Evolutionary conservation across 2,113 vertebrate genomes (phyloP).

Genomic region (Cavia aperea): DNA sequence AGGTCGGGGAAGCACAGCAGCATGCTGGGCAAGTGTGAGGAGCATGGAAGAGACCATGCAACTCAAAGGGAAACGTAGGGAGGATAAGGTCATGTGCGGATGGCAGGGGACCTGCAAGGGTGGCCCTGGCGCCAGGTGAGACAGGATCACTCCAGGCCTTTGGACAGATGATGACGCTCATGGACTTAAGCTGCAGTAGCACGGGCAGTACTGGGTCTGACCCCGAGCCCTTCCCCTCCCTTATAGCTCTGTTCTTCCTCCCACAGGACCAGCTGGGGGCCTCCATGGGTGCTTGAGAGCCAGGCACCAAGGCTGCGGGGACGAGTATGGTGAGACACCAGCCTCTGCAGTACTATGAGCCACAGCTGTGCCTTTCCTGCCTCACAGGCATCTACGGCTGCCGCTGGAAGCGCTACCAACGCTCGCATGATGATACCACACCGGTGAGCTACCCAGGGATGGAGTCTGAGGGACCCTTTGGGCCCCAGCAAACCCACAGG

Average conservation of each 20-base stretch:
- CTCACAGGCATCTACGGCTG: constrained; percentile 97
- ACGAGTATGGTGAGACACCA: constrained; percentile 99
- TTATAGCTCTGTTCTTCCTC: background rate
- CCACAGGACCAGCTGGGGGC: constrained; percentile 73
- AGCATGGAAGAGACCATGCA: background rate
- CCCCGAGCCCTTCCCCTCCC: background rate
- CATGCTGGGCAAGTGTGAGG: background rate
- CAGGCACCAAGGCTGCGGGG: constrained; percentile 74
- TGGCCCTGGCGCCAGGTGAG: background rate
- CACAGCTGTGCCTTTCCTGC: constrained; percentile 94
- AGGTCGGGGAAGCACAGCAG: background rate
- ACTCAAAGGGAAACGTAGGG: background rate
- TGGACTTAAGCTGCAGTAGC: background rate
- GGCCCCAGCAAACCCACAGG: background rate
- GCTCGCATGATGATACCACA: constrained; percentile 95
- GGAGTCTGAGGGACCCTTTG: background rate
- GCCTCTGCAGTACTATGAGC: constrained; percentile 98
- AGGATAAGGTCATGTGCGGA: background rate
- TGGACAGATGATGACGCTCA: background rate
- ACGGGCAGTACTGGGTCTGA: too few relatives aligned
- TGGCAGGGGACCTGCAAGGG: background rate
- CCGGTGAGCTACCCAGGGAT: constrained; percentile 75
- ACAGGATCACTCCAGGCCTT: background rate
- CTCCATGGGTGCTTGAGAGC: constrained; percentile 84
- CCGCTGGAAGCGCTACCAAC: constrained; percentile 99